Conservation (phyloP, 2,888 invertebrate species). For the Cyaniris semiargus region DNA sequence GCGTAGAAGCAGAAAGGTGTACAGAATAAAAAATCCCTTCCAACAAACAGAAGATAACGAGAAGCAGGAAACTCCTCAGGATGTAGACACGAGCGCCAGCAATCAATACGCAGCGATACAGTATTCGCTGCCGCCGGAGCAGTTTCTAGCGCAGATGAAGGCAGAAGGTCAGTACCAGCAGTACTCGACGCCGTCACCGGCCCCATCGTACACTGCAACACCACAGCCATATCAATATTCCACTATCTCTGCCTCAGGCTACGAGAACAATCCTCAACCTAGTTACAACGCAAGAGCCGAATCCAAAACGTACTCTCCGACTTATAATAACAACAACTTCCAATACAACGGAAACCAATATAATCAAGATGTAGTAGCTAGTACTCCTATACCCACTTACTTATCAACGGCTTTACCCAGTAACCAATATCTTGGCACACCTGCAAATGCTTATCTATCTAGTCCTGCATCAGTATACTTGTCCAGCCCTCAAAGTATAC, state of each 20-base stretch:
- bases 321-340: constrained; percentile 56
- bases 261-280: constrained; percentile 58
- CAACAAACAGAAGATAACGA: constrained; percentile 58
- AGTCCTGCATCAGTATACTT: constrained; percentile 67
- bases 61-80: constrained; percentile 55
- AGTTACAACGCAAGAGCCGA: constrained; percentile 59
- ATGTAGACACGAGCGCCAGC: constrained; percentile 70
- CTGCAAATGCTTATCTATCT: constrained; percentile 64
- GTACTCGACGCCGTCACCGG: constrained; percentile 62
- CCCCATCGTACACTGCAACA: constrained; percentile 65
- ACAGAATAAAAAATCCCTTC: constrained; percentile 72
- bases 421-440: constrained; percentile 63
- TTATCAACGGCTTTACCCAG: constrained; percentile 62
- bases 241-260: constrained; percentile 56
- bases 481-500: constrained; percentile 66
- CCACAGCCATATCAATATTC: constrained; percentile 72
- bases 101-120: constrained; percentile 74
- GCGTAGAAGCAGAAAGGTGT: constrained; percentile 62
- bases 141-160: constrained; percentile 70
- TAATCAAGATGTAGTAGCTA: constrained; percentile 57
- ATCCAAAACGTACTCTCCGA: constrained; percentile 56
- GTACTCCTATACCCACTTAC: constrained; percentile 64
- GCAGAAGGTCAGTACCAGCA: constrained; percentile 64
- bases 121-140: constrained; percentile 75
- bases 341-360: constrained; percentile 60